Conservation (phyloP, 2,113 vertebrate genomes). For the Machaerirhynchus nigripectus region DNA sequence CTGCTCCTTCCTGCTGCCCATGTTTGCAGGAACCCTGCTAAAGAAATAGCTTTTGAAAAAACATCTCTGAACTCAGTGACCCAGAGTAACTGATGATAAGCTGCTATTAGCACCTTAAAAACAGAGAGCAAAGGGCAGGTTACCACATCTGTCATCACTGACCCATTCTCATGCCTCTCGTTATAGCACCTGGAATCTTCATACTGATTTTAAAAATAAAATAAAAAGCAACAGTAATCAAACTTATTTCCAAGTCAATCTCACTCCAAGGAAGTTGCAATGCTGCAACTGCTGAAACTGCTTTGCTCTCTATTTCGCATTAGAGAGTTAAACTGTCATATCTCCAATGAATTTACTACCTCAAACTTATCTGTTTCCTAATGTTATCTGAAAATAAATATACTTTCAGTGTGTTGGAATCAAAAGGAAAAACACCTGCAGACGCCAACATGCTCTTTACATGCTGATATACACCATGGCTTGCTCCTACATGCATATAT, state of each 20-base stretch:
- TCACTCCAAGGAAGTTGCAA: neutral
- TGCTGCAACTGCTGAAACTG: too few species aligned
- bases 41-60: neutral
- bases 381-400: neutral
- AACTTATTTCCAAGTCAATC: neutral
- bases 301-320: neutral
- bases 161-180: neutral
- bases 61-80: neutral
- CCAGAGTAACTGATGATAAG: neutral
- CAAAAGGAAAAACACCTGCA: neutral
- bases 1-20: neutral
- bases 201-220: neutral
- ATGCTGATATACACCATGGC: neutral
- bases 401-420: neutral
- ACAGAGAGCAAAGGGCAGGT: constrained; percentile 30
- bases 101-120: constrained; percentile 9
- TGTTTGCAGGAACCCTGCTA: neutral
- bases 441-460: neutral
- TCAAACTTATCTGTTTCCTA: neutral
- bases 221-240: neutral
- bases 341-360: neutral
- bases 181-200: neutral
- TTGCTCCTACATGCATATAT: neutral
- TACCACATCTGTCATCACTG: constrained; percentile 11
- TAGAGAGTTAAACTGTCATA: neutral